phyloP scores from a whole-genome alignment of 2,888 invertebrate species.

The Machimus rusticus region DNA sequence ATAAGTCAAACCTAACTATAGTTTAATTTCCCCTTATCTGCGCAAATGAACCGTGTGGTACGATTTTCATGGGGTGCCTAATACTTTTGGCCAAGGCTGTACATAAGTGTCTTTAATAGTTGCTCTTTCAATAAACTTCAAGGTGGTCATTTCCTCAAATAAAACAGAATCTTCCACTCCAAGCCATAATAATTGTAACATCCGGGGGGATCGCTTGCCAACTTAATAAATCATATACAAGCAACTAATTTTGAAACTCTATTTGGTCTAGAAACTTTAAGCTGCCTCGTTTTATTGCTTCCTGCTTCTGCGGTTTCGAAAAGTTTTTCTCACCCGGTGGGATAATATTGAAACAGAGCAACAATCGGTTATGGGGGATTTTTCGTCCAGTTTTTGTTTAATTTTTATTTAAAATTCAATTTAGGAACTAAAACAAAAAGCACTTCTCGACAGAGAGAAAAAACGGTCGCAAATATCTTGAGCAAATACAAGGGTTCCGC shows the following conservation, averaged over 20 bases:
- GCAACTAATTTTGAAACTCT: background rate
- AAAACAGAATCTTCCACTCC: background rate
- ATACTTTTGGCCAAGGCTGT: no score
- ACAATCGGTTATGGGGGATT: slow-evolving; percentile 14
- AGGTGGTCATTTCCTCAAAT: background rate
- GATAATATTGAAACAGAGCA: slow-evolving; percentile 17
- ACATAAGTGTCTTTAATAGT: background rate
- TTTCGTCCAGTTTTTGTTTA: slow-evolving; percentile 49
- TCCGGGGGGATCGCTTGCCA: background rate
- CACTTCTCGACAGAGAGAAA: slow-evolving; percentile 48
- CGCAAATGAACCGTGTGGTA: no score
- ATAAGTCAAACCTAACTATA: no score
- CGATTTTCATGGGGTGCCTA: no score
- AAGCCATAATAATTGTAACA: background rate
- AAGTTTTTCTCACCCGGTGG: background rate
- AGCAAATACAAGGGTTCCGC: slow-evolving; percentile 18
- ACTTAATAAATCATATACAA: background rate
- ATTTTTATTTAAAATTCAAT: slow-evolving; percentile 62
- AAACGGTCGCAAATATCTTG: slow-evolving; percentile 41
- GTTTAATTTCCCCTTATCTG: no score
- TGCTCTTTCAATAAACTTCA: background rate
- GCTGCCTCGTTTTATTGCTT: background rate
- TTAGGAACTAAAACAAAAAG: slow-evolving; percentile 61
- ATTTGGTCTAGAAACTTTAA: slow-evolving; percentile 14
- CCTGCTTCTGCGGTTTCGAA: background rate